Conservation (phyloP, 2,888 invertebrate species). For the Mesorhabditis sp. region DNA sequence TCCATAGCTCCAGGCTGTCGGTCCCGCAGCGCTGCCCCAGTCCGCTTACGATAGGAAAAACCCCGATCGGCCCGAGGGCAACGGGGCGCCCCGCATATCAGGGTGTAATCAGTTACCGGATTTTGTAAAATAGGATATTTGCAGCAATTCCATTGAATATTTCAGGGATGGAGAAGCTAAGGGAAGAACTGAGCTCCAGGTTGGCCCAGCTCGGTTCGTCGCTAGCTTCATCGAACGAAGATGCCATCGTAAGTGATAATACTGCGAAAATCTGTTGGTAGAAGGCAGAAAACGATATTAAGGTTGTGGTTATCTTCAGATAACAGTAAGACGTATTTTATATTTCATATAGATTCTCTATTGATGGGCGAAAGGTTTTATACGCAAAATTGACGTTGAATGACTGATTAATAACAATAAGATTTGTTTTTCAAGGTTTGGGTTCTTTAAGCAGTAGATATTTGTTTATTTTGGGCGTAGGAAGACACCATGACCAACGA, state of each 20-base stretch:
- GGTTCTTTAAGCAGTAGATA: too few species aligned
- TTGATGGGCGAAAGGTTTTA: neutral
- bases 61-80: too few species aligned
- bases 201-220: neutral
- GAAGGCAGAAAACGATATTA: too few species aligned
- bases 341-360: too few species aligned
- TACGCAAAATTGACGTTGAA: neutral
- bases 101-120: neutral
- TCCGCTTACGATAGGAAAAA: neutral
- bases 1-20: neutral
- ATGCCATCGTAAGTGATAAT: neutral
- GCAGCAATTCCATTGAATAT: neutral
- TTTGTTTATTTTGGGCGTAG: too few species aligned
- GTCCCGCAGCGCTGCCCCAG: neutral
- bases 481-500: too few species aligned
- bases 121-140: neutral
- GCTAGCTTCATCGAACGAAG: conserved; percentile 2
- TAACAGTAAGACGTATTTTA: too few species aligned
- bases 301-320: too few species aligned
- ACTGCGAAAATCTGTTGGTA: too few species aligned
- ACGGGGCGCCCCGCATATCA: too few species aligned
- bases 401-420: too few species aligned
- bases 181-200: neutral
- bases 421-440: too few species aligned
- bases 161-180: conserved; percentile 3